Conservation (phyloP, 2,888 invertebrate genomes). For the Orchesella flavescens region DNA sequence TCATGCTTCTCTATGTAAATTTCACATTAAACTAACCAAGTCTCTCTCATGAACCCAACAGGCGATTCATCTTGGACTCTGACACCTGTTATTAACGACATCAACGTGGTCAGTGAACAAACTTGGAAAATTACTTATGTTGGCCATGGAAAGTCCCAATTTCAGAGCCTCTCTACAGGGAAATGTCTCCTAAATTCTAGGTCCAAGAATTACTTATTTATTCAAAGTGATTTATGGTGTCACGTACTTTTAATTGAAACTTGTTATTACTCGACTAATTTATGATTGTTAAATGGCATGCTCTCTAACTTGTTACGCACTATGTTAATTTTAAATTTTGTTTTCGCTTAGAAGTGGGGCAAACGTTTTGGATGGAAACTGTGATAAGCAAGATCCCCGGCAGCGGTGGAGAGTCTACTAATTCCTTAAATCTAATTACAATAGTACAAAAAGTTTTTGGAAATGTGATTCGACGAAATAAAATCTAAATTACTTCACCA, state of each 20-base stretch:
- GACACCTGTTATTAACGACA: constrained; percentile 65
- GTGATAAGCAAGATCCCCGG: constrained; percentile 62
- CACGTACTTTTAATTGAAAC: not conserved
- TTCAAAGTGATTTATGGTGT: constrained; percentile 3
- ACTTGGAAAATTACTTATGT: constrained; percentile 61
- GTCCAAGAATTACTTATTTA: constrained; percentile 23
- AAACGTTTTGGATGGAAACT: constrained; percentile 55
- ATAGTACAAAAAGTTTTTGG: too few species aligned
- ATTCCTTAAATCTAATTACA: too few species aligned
- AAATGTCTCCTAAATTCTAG: constrained; percentile 64
- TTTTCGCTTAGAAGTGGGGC: constrained; percentile 36
- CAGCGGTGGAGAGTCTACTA: constrained; percentile 60
- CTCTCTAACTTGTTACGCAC: not conserved
- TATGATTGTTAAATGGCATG: too few species aligned
- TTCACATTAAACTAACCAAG: too few species aligned
- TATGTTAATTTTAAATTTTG: not conserved
- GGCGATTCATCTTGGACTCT: constrained; percentile 64
- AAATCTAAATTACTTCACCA: too few species aligned
- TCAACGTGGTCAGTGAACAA: constrained; percentile 65
- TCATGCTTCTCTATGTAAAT: not conserved
- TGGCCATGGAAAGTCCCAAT: constrained; percentile 58
- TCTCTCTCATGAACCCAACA: constrained; percentile 26
- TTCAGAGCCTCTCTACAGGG: constrained; percentile 53
- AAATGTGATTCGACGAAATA: too few species aligned
- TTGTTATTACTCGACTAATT: not conserved